Base-by-base conservation (phyloP, 2,888 invertebrate genomes). In the Archips xylosteana region DNA sequence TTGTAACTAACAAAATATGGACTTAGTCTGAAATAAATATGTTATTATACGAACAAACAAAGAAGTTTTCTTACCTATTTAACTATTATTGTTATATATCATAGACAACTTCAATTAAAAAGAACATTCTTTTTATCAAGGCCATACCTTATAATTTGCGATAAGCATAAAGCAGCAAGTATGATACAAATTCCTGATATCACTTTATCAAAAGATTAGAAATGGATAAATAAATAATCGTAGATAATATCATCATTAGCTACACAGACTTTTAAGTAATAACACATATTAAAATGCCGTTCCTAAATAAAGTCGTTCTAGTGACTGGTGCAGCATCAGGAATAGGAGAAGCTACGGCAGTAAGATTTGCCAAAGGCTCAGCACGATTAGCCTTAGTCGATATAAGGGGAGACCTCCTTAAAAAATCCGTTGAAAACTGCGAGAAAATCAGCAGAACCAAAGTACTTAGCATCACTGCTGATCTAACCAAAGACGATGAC, bases 271-370 rank as follows among this genome's bases (percentile, higher is more conserved):
- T 57, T 5, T 3, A 47, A 54, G 9, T 9, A 23, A 9, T 6
- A 54, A 15, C 54, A 15, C 54, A 23, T 54, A 54, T 42, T 49
- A 72, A 39, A 63, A 73, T 73, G 73, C 73, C 73, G 57, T 73
- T 73, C 23, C 42, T 73, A 36, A 74, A 74, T 61, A 77, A 77
- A 71, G 77, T 76, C 3, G 73, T 75, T 0, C 47, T 77, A 61
- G 64, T 81, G 0, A 80, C 80, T 3, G 80, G 80, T 4, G 77
- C 79, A 0, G 78, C 78, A 62, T 72, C 77, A 0, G 80, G 80
- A 0, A 80, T 80, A 0, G 79, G 80, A 2, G 79, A 76, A 63
- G 78, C 77, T 2, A 73, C 79, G 3, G 79, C 80, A 9, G 39
- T 65, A 39, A 65, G 54, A 45, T 76, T 80, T 8, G 71, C 79